Conservation (phyloP, 2,888 invertebrate genomes). For the Erpobdella octoculata region DNA sequence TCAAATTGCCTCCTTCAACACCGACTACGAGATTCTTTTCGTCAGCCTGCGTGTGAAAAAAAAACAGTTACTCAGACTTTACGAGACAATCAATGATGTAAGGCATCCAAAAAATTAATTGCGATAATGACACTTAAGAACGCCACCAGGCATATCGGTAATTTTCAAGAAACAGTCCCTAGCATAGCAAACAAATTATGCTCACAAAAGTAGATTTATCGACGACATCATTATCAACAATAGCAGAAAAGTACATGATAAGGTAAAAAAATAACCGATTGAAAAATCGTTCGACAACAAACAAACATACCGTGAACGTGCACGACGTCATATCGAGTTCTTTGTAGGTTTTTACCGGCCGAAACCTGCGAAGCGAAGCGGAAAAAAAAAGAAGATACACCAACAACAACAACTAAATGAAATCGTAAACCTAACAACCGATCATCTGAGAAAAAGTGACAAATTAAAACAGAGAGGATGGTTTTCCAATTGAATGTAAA, state of each 20-base stretch:
- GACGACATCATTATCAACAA: too few relatives aligned
- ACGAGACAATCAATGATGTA: too few relatives aligned
- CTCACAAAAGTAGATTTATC: too few relatives aligned
- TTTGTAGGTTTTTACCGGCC: slow-evolving; percentile 65
- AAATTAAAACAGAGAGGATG: too few relatives aligned
- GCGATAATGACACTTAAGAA: too few relatives aligned
- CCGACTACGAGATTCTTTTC: slow-evolving; percentile 71
- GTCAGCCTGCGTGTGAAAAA: slow-evolving; percentile 53
- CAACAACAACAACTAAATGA: neutral
- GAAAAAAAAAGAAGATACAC: too few relatives aligned
- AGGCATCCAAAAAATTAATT: too few relatives aligned
- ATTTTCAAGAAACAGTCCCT: too few relatives aligned
- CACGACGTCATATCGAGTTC: slow-evolving; percentile 64
- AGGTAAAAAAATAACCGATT: neutral
- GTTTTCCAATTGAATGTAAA: neutral
- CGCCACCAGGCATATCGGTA: too few relatives aligned
- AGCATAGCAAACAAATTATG: too few relatives aligned
- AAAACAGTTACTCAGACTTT: too few relatives aligned
- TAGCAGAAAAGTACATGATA: too few relatives aligned
- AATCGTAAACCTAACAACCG: neutral
- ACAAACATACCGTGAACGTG: slow-evolving; percentile 68
- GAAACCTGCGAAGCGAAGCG: slow-evolving; percentile 48
- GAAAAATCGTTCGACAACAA: slow-evolving; percentile 53
- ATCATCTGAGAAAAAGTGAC: neutral
- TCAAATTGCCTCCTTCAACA: slow-evolving; percentile 80